A percentile compares a stretch with the other conserved stretches of the same genome.
These are phyloP conservation scores for Neuroterus valhalla DNA, from an alignment of 1,140 invertebrate species.

Conservation along the genomic window DNA sequence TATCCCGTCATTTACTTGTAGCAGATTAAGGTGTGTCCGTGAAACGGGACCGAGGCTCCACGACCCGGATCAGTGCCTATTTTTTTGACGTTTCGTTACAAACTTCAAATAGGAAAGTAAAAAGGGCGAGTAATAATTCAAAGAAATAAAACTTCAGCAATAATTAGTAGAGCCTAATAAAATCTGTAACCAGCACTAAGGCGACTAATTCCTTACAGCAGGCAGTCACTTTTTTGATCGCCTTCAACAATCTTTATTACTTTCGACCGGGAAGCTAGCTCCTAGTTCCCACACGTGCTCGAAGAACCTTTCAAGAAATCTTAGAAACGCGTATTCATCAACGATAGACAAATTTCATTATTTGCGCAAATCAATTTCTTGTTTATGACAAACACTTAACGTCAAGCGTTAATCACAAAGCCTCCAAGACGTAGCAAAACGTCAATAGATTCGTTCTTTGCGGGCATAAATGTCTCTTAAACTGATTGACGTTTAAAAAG, in stretches of 20 bases:
- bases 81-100: slow-evolving; percentile 43
- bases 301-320: background rate
- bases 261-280: too few relatives aligned
- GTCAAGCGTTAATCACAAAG: slow-evolving; percentile 8
- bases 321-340: background rate
- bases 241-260: too few relatives aligned
- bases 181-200: too few relatives aligned
- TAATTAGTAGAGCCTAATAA: too few relatives aligned
- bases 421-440: background rate
- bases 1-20: slow-evolving; percentile 57
- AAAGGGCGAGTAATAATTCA: too few relatives aligned
- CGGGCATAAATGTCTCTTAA: background rate
- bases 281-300: background rate
- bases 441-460: background rate
- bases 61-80: slow-evolving; percentile 58
- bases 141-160: too few relatives aligned
- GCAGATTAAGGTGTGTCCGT: slow-evolving; percentile 58
- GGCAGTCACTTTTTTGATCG: too few relatives aligned
- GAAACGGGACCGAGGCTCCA: slow-evolving; percentile 51
- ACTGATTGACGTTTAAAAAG: background rate
- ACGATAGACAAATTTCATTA: slow-evolving; percentile 3
- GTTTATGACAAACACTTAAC: background rate
- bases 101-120: too few relatives aligned
- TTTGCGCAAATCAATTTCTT: background rate
- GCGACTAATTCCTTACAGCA: too few relatives aligned